Evolutionary conservation across 2,113 vertebrate species (phyloP).

Genomic region (Bos taurus): DNA sequence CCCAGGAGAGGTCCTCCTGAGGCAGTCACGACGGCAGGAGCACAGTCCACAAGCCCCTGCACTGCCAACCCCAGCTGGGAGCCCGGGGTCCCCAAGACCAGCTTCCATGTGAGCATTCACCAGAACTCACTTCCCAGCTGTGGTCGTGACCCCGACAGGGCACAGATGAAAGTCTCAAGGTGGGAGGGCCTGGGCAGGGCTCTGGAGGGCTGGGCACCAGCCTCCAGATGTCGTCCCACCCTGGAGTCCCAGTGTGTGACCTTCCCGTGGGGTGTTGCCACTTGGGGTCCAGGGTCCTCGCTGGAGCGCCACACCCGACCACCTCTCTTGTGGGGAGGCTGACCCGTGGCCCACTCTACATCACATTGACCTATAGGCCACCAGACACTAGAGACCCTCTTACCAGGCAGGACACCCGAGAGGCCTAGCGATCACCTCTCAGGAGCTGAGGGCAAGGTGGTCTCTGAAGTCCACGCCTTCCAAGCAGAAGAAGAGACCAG

Average conservation of each 20-base stretch:
- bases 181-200: neutral
- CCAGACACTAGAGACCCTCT: neutral
- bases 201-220: no score
- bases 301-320: fast-evolving
- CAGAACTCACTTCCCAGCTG: fast-evolving
- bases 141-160: fast-evolving
- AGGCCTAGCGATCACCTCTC: neutral
- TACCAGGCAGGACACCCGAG: neutral
- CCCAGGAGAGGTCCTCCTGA: neutral
- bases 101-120: fast-evolving
- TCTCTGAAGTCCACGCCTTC: neutral
- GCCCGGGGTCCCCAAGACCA: neutral
- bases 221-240: fast-evolving
- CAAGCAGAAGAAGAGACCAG: neutral
- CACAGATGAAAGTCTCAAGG: no score
- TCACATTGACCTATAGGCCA: fast-evolving
- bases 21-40: fast-evolving
- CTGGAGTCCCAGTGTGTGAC: fast-evolving
- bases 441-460: neutral
- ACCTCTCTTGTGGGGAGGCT: neutral
- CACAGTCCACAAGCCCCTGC: neutral
- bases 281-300: neutral
- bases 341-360: neutral
- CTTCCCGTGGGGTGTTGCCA: neutral
- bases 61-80: neutral